Evolutionary conservation across 2,888 invertebrate genomes (phyloP), one percentile per base, ranked within the genome.

Genomic region (Torymus auratus): DNA sequence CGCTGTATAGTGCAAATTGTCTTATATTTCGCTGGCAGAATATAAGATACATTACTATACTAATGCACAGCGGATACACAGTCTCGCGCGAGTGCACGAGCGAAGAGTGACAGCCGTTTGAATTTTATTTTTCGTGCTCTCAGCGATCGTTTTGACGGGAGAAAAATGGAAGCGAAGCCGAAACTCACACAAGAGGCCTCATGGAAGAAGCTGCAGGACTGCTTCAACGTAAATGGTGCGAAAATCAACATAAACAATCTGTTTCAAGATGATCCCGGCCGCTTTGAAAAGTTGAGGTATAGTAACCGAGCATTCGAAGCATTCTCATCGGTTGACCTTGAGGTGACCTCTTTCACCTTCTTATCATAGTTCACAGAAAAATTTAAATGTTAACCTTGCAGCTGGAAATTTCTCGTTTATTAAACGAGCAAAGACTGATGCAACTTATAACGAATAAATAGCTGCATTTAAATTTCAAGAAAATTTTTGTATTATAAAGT

Each of bases 231-330:
- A 11, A 94, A 95, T 88, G 96, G 95, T 14, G 92, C 93, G 41
- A 94, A 94, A 86, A 93, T 99, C 62, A 95, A 96, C 87, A 96
- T 99, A 87, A 93, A 94, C 83, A 93, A 96, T 83, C 92, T 98
- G 86, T 99, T 99, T 89, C 93, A 94, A 84, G 92, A 94, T 85
- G 96, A 99, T 91, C 92, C 95, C 0, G 92, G 94, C 52, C 94
- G 99, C 81, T 99, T 99, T 89, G 92, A 96, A 71, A 97, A 97
- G 91, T 97, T 94, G 92, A 98, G 97, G 98, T 98, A 74, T 52
- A 60, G 50, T 11, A 5, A 17, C 14, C 11, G 71, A 81, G 68
- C 74, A 70, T 77, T 80, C 75, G 13, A 68, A 78, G 67, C 60
- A 76, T 82, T 81, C 82, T 85, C 85, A 75, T 58, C 71, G 71